Base-by-base conservation (phyloP, 2,113 vertebrate species). In the Arenaria interpres region DNA sequence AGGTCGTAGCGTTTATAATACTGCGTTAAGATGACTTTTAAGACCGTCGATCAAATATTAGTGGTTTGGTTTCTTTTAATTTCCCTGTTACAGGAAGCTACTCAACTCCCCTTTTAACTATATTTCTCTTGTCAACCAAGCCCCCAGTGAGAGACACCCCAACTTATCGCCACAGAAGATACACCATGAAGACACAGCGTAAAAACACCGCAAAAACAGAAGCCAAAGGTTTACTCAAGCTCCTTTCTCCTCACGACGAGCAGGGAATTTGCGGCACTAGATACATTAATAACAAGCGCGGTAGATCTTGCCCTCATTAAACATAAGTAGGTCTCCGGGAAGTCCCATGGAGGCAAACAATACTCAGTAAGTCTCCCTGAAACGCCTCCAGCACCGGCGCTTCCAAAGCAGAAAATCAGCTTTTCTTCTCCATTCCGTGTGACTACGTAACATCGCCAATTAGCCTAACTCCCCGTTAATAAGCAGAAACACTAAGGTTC, bases 361-460 rank as follows among this genome's bases (percentile, higher is more conserved):
- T 3, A 10, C 62, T 19, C 62, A 7, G 0, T 81, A 53, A 89
- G 30, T 78, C 66, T 33, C 74, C 63, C 60, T 10, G 28, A 71
- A 50, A 27, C n/a, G 14, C 14, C 59, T 25, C 66, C 51, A 10
- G 32, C 0, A 39, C 28, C 60, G 37, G 28, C 64, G 28, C 66
- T 73, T 32, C 35, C 92, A 13, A 64, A 85, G 2, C 60, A 33
- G 12, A 85, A 91, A 97, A 97, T 66, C 93, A 35, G 94, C 96
- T 97, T 97, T 97, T 79, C 95, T 60, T 18, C 74, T 28, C 39
- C 27, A 7, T 45, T 93, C 46, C 91, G 12, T 39, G 54, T 1
- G 54, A 83, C 75, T 18, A 22, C 27, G 9, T 41, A 59, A 77
- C 73, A 12, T 3, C 39, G 45, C 80, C 85, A 67, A 74, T 82